Evolutionary conservation across 2,797 vertebrate species (phyloP), one percentile per base, ranked within the genome.

Genomic region (Neopelma chrysocephalum): DNA sequence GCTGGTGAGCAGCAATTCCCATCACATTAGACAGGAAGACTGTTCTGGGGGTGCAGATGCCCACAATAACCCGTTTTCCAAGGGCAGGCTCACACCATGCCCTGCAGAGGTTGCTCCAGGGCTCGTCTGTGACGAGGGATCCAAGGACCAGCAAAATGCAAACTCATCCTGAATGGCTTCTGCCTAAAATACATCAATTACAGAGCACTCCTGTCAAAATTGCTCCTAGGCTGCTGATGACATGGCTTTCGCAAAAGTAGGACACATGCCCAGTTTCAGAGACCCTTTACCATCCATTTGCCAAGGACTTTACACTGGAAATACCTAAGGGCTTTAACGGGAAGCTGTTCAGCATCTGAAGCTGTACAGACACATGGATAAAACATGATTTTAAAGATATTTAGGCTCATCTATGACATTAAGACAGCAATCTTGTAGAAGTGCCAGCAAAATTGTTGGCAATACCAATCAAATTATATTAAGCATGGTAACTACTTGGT

Each of bases 21-120:
- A 0, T 72, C 45, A 15, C 1, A 0, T 0, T 0, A 40, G 50
- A 18, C 70, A 54, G 61, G 48, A 62, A 6, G n/a, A 12, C 17
- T 86, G 45, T 27, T 53, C 18, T 32, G 25, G 36, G 0, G 0
- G 32, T 43, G 47, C 38, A 32, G 36, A 9, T 16, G 40, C 31
- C 32, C 16, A 2, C 0, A 0, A 9, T 65, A 71, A 31, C 56
- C 54, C 9, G 3, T 40, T 57, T 62, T 12, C 65, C 51, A 19
- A 53, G 61, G 72, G 17, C 50, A 58, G 32, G 19, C n/a, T 90
- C 42, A 22, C 21, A 25, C 25, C 66, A 17, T 4, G 4, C 45
- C 32, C 34, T 29, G 48, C 62, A 65, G 54, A 69, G 21, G 12
- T 79, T 60, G 42, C 51, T 66, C 43, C 48, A 29, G 53, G 50